Evolutionary conservation across 2,797 vertebrate genomes (phyloP).

Genomic region (Hipposideros larvatus): DNA sequence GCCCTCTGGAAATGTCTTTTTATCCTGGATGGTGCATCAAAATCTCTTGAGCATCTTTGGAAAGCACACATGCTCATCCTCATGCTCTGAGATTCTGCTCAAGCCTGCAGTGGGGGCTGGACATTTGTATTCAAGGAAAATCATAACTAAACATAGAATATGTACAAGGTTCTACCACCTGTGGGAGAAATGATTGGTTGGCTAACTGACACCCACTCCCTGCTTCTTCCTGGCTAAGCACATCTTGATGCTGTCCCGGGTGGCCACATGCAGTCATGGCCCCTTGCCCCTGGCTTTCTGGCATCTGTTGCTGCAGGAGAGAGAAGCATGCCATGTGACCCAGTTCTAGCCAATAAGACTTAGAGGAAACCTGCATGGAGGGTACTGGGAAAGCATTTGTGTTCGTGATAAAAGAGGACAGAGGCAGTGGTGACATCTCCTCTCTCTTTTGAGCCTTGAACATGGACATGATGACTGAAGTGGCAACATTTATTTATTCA

Average conservation of each 20-base stretch:
- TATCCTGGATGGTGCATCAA: background rate
- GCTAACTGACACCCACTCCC: background rate
- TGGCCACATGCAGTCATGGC: rapidly evolving
- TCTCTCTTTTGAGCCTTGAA: background rate
- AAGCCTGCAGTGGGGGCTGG: background rate
- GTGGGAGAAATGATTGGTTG: rapidly evolving
- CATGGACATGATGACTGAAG: too few species aligned
- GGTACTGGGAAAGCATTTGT: background rate
- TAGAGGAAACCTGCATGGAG: background rate
- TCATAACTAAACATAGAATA: background rate
- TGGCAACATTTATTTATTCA: background rate
- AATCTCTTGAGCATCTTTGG: background rate
- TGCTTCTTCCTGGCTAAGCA: background rate
- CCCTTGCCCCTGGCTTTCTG: background rate
- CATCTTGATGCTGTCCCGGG: background rate
- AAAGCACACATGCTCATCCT: background rate
- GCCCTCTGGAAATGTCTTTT: background rate
- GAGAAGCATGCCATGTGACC: background rate
- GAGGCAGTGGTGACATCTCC: background rate
- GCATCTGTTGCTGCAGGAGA: background rate
- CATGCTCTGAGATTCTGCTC: background rate
- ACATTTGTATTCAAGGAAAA: background rate
- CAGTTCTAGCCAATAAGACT: background rate
- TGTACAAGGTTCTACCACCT: rapidly evolving
- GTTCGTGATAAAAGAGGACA: background rate